Evolutionary conservation across 2,113 vertebrate species (phyloP).

Genomic region (Stigmatopora nigra): DNA sequence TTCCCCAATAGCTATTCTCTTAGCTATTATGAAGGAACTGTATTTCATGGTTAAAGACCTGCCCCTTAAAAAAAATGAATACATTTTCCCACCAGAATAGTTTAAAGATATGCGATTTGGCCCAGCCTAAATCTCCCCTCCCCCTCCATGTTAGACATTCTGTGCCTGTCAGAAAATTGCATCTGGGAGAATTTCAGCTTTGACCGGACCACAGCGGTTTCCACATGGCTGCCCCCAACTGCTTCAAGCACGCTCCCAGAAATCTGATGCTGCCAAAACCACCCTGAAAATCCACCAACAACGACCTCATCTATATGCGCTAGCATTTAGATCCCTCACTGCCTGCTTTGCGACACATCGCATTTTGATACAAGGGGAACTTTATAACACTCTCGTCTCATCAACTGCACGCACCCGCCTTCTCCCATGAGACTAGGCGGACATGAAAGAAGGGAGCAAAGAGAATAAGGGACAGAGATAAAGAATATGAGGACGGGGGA

Average conservation of each 20-base stretch:
- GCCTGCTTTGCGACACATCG: slow-evolving; percentile 46
- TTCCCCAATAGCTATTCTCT: too few relatives aligned
- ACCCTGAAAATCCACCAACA: slow-evolving; percentile 53
- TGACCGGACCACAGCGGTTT: slow-evolving; percentile 58
- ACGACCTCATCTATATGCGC: slow-evolving; percentile 49
- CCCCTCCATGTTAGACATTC: slow-evolving; percentile 49
- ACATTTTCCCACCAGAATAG: slow-evolving; percentile 18
- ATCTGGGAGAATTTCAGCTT: slow-evolving; percentile 50
- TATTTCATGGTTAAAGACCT: not conserved
- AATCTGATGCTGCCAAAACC: slow-evolving; percentile 57
- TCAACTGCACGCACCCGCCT: slow-evolving; percentile 47
- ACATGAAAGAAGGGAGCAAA: slow-evolving; percentile 33
- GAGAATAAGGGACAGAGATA: slow-evolving; percentile 22
- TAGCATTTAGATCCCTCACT: slow-evolving; percentile 43
- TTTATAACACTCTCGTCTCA: slow-evolving; percentile 56
- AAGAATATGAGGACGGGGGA: slow-evolving; percentile 6
- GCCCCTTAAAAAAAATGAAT: slow-evolving; percentile 29
- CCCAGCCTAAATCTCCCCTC: slow-evolving; percentile 19
- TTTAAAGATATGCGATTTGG: slow-evolving; percentile 35
- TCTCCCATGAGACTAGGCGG: slow-evolving; percentile 45
- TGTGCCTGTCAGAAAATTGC: slow-evolving; percentile 45
- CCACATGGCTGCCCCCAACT: slow-evolving; percentile 54
- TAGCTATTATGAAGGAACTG: not conserved
- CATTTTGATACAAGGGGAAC: slow-evolving; percentile 44
- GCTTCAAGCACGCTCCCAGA: slow-evolving; percentile 55